phyloP scores from a whole-genome alignment of 2,888 invertebrate genomes.

The Orgyia antiqua region DNA sequence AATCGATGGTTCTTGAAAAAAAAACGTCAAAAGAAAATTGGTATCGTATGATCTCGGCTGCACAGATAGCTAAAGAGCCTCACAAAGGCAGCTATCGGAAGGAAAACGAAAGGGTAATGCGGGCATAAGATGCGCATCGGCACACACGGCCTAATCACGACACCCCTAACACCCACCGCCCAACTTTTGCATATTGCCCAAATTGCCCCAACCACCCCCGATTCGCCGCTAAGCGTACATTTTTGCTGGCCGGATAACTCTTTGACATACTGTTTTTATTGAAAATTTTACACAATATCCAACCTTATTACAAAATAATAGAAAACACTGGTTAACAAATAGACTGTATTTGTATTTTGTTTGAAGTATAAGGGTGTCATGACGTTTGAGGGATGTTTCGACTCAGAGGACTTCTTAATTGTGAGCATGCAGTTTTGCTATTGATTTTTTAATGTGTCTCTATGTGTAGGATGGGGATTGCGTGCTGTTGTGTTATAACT shows the following conservation, averaged over 20 bases:
- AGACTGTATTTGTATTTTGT: slow-evolving; percentile 9
- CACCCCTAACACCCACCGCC: slow-evolving; percentile 42
- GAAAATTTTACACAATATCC: slow-evolving; percentile 26
- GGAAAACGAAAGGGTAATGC: slow-evolving; percentile 78
- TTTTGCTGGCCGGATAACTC: slow-evolving; percentile 31
- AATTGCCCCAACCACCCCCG: slow-evolving; percentile 60
- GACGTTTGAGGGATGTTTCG: slow-evolving; percentile 68
- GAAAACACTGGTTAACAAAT: slow-evolving; percentile 7
- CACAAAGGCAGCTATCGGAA: slow-evolving; percentile 76
- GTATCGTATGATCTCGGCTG: slow-evolving; percentile 59
- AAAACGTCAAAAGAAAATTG: slow-evolving; percentile 54
- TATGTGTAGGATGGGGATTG: slow-evolving; percentile 18
- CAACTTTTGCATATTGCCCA: slow-evolving; percentile 75
- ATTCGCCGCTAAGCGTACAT: slow-evolving; percentile 47
- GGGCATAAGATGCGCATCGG: slow-evolving; percentile 78
- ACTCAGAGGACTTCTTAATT: slow-evolving; percentile 61
- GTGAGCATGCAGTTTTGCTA: slow-evolving; percentile 59
- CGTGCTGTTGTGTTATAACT: slow-evolving; percentile 20
- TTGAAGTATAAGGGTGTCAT: slow-evolving; percentile 32
- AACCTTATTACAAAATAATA: slow-evolving; percentile 27
- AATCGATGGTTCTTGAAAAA: slow-evolving; percentile 45
- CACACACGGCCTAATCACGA: slow-evolving; percentile 77
- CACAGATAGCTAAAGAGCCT: slow-evolving; percentile 56
- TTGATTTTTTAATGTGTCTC: slow-evolving; percentile 70
- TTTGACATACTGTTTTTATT: slow-evolving; percentile 24